These are phyloP conservation scores for Nasua narica DNA, from an alignment of 2,797 vertebrate genomes.

Conservation along the genomic window DNA sequence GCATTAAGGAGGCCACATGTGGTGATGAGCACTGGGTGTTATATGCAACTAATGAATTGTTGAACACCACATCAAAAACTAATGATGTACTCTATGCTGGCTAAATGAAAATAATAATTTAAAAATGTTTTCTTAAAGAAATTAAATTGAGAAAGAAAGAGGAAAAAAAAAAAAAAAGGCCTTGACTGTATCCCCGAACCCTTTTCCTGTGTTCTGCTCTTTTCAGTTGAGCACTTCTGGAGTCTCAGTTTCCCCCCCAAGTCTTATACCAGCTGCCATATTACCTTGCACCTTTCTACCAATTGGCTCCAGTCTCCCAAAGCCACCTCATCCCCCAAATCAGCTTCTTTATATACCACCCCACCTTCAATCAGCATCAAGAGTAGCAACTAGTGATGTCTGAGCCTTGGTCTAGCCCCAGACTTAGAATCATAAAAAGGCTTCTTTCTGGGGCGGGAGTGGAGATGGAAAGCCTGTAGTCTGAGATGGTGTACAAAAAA, in stretches of 20 bases:
- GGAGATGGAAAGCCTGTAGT: background rate
- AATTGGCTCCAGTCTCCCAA: background rate
- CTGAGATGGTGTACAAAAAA: background rate
- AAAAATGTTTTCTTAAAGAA: no score
- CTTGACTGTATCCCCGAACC: background rate
- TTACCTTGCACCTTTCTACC: background rate
- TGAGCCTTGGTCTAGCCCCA: background rate
- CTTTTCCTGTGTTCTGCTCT: background rate
- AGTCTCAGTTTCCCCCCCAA: background rate
- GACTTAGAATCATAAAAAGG: background rate
- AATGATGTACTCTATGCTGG: no score
- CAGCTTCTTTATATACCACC: background rate
- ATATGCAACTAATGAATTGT: no score
- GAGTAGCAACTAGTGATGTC: background rate
- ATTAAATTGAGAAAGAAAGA: no score
- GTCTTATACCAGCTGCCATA: background rate
- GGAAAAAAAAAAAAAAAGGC: background rate
- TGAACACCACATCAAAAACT: no score
- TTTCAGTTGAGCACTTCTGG: background rate
- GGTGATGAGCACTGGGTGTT: no score
- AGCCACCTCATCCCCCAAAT: background rate
- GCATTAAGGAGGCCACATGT: no score
- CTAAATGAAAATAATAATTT: no score
- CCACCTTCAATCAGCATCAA: background rate
- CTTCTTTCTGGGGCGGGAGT: background rate